Percentiles rank a stretch among this genome's conserved stretches.
These are phyloP conservation scores for Branchellion lobata DNA, from an alignment of 2,888 invertebrate genomes.

Conservation along the genomic window DNA sequence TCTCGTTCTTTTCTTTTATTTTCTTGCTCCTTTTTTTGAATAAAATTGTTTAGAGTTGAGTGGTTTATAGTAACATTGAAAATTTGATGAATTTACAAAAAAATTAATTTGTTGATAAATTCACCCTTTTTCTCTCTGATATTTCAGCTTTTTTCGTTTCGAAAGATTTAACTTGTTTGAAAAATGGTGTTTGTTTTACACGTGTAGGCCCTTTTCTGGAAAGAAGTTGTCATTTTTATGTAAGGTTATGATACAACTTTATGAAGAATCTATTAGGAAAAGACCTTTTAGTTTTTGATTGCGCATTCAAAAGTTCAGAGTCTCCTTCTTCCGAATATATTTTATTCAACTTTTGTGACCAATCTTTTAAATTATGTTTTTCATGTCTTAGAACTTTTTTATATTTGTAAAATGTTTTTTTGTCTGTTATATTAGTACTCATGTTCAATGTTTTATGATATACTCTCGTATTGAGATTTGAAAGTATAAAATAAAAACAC, in stretches of 20 bases:
- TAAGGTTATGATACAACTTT: no score
- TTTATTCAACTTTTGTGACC: constrained; percentile 27
- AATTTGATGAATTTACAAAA: background rate
- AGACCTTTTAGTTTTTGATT: no score
- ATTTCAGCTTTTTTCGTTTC: background rate
- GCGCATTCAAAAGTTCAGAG: background rate
- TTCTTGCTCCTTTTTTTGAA: background rate
- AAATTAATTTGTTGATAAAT: background rate
- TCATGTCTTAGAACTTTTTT: constrained; percentile 32
- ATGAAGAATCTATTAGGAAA: no score
- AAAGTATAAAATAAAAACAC: no score
- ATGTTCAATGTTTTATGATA: background rate
- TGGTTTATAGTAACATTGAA: background rate
- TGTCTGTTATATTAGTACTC: constrained; percentile 6
- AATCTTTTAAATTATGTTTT: constrained; percentile 28
- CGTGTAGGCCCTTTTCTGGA: background rate
- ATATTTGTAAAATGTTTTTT: background rate
- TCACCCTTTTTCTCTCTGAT: background rate
- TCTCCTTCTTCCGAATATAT: constrained; percentile 21
- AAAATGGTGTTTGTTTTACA: background rate
- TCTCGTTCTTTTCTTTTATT: constrained; percentile 32
- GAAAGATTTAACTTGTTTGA: constrained; percentile 3
- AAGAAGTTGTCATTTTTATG: no score
- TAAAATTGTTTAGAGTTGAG: no score
- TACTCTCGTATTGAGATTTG: no score